Conservation (phyloP, 2,888 invertebrate genomes). For the Orgyia antiqua region DNA sequence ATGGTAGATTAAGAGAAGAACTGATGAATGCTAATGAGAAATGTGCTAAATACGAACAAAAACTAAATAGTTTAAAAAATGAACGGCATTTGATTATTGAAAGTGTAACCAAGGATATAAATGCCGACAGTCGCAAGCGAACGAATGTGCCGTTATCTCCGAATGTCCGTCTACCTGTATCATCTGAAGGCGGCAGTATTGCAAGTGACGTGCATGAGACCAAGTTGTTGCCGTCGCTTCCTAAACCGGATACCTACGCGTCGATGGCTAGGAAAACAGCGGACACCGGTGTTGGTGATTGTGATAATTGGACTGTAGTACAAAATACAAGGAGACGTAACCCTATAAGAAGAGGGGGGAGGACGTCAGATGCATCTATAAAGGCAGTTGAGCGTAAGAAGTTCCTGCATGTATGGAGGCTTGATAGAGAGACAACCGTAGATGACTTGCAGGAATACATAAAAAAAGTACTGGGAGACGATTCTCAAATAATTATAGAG, state of each 20-base stretch:
- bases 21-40: not conserved
- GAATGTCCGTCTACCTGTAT: not conserved
- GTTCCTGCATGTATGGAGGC: slow-evolving; percentile 7
- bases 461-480: slow-evolving; percentile 1
- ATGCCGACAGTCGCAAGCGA: not conserved
- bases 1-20: not conserved
- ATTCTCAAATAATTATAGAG: slow-evolving; percentile 3
- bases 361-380: not conserved
- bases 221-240: not conserved
- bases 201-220: not conserved
- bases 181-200: not conserved
- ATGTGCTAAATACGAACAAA: not conserved
- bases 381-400: slow-evolving; percentile 8
- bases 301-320: slow-evolving; percentile 2
- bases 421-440: slow-evolving; percentile 5
- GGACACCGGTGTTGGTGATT: not conserved
- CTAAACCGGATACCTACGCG: slow-evolving; percentile 2
- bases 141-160: not conserved
- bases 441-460: slow-evolving; percentile 3
- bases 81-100: not conserved
- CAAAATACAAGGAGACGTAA: slow-evolving; percentile 1
- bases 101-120: not conserved
- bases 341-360: slow-evolving; percentile 6
- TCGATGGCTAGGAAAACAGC: slow-evolving; percentile 1
- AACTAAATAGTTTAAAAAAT: not conserved